phyloP scores from a whole-genome alignment of 2,113 vertebrate genomes.

The Cololabis saira region DNA sequence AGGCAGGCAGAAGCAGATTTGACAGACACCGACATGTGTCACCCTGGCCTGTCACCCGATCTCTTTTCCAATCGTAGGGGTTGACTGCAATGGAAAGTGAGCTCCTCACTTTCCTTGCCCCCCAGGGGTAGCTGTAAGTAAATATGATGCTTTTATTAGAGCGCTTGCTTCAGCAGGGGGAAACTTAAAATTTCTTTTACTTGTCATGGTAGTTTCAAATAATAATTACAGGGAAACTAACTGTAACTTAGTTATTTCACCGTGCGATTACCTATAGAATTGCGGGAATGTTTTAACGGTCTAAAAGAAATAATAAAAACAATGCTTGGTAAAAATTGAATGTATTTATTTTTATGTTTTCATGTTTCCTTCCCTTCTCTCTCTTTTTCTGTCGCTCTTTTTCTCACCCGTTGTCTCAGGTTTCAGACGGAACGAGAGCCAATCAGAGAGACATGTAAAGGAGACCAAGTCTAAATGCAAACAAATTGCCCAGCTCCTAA shows the following conservation, averaged over 20 bases:
- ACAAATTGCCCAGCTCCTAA: constrained; percentile 88
- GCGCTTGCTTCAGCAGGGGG: constrained; percentile 50
- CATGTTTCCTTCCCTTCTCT: neutral
- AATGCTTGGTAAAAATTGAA: neutral
- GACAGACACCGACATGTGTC: constrained; percentile 93
- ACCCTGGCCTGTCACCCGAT: constrained; percentile 83
- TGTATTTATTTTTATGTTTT: neutral
- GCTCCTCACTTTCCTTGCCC: constrained; percentile 78
- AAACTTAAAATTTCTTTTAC: constrained; percentile 14
- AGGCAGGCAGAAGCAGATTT: constrained; percentile 86
- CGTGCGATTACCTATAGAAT: neutral
- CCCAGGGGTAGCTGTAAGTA: constrained; percentile 75
- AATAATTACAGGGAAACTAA: neutral
- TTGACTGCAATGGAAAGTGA: constrained; percentile 81
- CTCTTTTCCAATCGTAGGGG: constrained; percentile 79
- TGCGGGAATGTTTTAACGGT: neutral
- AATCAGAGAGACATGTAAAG: constrained; percentile 90
- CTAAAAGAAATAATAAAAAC: neutral
- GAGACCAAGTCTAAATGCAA: constrained; percentile 96
- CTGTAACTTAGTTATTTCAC: neutral
- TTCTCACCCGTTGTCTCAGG: constrained; percentile 72
- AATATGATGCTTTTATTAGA: constrained; percentile 79
- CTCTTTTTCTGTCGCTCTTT: constrained; percentile 6
- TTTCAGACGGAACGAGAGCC: constrained; percentile 85
- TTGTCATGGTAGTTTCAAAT: constrained; percentile 17